A percentile compares a stretch with the other conserved stretches of the same genome.
phyloP scores from a whole-genome alignment of 2,888 invertebrate species.

The Cephonodes hylas region DNA sequence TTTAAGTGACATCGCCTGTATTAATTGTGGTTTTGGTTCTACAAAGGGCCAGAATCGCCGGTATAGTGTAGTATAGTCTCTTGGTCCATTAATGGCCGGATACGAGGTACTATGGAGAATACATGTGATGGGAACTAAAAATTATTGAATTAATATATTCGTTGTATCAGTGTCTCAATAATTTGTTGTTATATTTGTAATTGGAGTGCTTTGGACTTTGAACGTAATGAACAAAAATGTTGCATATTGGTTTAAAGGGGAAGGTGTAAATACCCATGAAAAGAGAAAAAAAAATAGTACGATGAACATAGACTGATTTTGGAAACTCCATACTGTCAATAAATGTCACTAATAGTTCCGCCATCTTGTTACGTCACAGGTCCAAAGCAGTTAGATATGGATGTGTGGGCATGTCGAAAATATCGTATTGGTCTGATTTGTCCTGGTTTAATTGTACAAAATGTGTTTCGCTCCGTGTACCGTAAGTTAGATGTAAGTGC shows the following conservation, averaged over 20 bases:
- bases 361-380: too few species aligned
- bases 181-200: slow-evolving; percentile 12
- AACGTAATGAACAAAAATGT: background rate
- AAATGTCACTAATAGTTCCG: background rate
- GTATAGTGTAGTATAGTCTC: background rate
- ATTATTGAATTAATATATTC: slow-evolving; percentile 5
- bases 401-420: slow-evolving; percentile 17
- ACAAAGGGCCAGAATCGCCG: background rate
- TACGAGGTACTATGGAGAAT: background rate
- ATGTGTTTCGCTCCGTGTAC: slow-evolving; percentile 16
- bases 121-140: slow-evolving; percentile 1
- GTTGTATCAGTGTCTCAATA: slow-evolving; percentile 1
- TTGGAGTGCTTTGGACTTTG: background rate
- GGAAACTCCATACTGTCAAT: background rate
- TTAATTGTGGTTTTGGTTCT: background rate
- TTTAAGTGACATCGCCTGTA: slow-evolving; percentile 8
- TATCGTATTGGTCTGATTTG: slow-evolving; percentile 15
- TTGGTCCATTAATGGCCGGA: background rate
- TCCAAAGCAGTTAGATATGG: slow-evolving; percentile 10
- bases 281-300: too few species aligned
- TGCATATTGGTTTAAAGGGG: background rate
- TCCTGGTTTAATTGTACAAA: slow-evolving; percentile 16
- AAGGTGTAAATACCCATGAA: background rate
- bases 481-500: slow-evolving; percentile 35
- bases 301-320: too few species aligned